A percentile compares a stretch with the other conserved stretches of the same genome.
Conservation (phyloP, 2,797 vertebrate genomes). For the Pogonophryne albipinna region DNA sequence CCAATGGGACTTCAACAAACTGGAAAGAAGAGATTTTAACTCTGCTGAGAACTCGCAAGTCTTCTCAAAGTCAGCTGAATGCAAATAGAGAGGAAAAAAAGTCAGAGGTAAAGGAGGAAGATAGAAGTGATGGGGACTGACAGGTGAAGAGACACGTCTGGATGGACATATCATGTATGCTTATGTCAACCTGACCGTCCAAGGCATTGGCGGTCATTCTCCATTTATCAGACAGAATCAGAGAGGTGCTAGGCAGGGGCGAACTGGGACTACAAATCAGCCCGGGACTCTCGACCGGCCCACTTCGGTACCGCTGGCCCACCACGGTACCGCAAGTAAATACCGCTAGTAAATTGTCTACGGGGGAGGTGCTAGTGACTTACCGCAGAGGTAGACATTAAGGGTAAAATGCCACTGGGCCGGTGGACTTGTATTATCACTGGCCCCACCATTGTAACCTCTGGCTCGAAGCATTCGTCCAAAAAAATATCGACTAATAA, state of each 20-base stretch:
- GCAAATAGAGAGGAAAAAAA: conserved; percentile 9
- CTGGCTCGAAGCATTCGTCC: too few species aligned
- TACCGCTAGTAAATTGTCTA: too few species aligned
- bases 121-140: conserved; percentile 23
- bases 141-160: conserved; percentile 13
- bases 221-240: conserved; percentile 46
- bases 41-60: conserved; percentile 9
- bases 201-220: conserved; percentile 25
- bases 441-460: too few species aligned
- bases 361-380: too few species aligned
- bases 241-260: neutral
- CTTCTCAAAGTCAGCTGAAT: conserved; percentile 15
- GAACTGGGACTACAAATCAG: too few species aligned
- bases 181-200: conserved; percentile 15
- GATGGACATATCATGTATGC: conserved; percentile 1
- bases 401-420: too few species aligned
- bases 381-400: too few species aligned
- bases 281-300: too few species aligned
- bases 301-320: too few species aligned
- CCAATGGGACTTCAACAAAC: neutral
- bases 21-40: conserved; percentile 3
- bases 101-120: neutral
- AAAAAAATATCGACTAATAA: too few species aligned
- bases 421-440: too few species aligned
- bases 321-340: too few species aligned